These are phyloP conservation scores for Notechis scutatus DNA, from an alignment of 2,113 vertebrate genomes.

Conservation along the genomic window DNA sequence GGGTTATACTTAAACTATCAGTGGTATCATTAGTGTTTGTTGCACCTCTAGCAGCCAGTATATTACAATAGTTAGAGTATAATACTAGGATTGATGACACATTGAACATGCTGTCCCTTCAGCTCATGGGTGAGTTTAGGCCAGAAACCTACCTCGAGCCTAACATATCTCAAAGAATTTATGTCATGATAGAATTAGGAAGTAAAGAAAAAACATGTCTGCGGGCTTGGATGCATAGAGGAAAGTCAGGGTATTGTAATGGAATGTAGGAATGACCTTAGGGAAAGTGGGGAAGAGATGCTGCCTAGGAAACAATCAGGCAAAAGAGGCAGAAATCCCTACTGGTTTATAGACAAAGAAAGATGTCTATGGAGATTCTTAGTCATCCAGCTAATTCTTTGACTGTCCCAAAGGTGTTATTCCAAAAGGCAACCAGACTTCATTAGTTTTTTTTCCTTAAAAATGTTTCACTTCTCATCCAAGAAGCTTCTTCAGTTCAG, in stretches of 20 bases:
- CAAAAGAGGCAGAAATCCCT: neutral
- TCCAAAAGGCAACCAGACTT: neutral
- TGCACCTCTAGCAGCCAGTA: neutral
- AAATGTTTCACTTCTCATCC: neutral
- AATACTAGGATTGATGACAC: neutral
- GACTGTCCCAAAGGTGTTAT: neutral
- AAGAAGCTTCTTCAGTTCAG: neutral
- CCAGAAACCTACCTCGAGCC: neutral
- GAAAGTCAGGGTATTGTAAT: neutral
- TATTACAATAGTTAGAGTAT: neutral
- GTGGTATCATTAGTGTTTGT: neutral
- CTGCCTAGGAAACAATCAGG: neutral
- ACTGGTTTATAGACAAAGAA: neutral
- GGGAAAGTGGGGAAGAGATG: neutral
- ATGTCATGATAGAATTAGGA: neutral
- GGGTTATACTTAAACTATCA: neutral
- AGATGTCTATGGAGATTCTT: neutral
- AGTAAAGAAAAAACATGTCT: neutral
- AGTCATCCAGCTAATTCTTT: neutral
- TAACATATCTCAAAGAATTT: neutral
- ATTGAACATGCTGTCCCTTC: neutral
- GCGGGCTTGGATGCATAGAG: neutral
- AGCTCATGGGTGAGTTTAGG: neutral
- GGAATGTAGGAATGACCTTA: neutral
- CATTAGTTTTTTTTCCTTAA: neutral